Evolutionary conservation across 1,140 invertebrate genomes (phyloP).

Genomic region (roundworm (Caenorhabditis elegans)): WBcel235 BX284602.5:3973001-3973500

Average conservation of each 20-base stretch:
- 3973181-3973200: neutral
- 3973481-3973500: too few relatives aligned
- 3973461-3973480: too few relatives aligned
- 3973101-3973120: neutral
- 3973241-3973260: neutral
- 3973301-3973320: neutral
- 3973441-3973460: too few relatives aligned
- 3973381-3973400: too few relatives aligned
- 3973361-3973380: neutral
- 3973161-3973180: neutral
- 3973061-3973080: slow-evolving; percentile 3
- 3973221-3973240: neutral
- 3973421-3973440: too few relatives aligned
- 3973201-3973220: neutral
- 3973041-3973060: neutral
- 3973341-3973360: neutral
- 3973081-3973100: neutral
- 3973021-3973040: neutral
- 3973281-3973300: neutral
- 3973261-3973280: neutral
- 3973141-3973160: neutral
- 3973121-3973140: too few relatives aligned
- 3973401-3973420: too few relatives aligned
- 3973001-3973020: too few relatives aligned
- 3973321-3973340: neutral